phyloP scores from a whole-genome alignment of 2,888 invertebrate genomes.

The Drosophila mayaguana region DNA sequence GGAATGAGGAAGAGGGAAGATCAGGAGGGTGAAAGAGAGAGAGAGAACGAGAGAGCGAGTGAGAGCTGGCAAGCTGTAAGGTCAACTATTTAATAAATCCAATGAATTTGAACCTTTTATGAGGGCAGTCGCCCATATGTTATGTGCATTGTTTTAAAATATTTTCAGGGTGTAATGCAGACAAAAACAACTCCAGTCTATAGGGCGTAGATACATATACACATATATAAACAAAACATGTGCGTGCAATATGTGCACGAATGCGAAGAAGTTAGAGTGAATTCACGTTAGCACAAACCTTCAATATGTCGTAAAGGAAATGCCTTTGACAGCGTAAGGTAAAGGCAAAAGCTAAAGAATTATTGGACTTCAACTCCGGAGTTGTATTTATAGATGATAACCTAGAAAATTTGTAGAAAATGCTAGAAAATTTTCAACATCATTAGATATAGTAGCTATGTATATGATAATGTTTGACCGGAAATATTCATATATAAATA shows the following conservation, averaged over 20 bases:
- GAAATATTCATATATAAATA: too few relatives aligned
- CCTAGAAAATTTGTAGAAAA: too few relatives aligned
- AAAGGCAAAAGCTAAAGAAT: neutral
- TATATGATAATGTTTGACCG: too few relatives aligned
- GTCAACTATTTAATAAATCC: conserved; percentile 66
- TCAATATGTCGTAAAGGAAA: neutral
- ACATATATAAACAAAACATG: conserved; percentile 66
- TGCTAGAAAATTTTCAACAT: too few relatives aligned
- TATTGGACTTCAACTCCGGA: neutral
- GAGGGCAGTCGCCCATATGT: conserved; percentile 65
- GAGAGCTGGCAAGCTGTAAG: conserved; percentile 25
- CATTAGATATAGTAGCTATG: too few relatives aligned
- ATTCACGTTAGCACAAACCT: neutral
- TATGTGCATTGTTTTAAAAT: conserved; percentile 49
- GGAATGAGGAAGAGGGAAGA: neutral
- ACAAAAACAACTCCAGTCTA: conserved; percentile 1
- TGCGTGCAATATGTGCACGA: conserved; percentile 70
- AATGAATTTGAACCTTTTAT: conserved; percentile 74
- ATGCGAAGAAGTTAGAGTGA: conserved; percentile 29
- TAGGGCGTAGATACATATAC: neutral
- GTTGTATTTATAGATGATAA: too few relatives aligned
- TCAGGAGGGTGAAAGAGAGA: neutral
- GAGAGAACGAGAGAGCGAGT: neutral
- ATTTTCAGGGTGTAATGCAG: conserved; percentile 13
- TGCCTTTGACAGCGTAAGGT: neutral